Conservation (phyloP, 2,888 invertebrate species). For the Nasonovia ribisnigri region DNA sequence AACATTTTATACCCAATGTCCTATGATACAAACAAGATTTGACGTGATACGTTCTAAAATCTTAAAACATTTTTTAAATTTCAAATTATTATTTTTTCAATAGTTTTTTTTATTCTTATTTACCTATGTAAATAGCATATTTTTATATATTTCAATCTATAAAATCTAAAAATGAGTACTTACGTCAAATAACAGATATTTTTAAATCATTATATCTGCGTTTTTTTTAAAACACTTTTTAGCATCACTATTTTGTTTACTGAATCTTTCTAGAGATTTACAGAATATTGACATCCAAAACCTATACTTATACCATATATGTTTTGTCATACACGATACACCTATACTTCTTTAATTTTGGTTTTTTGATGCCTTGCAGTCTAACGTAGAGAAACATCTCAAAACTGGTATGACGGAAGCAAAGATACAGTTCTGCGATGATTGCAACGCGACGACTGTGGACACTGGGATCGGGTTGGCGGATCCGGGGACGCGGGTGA, state of each 20-base stretch:
- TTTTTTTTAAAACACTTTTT: not conserved
- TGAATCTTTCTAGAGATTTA: not conserved
- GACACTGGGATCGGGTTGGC: not conserved
- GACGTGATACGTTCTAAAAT: not conserved
- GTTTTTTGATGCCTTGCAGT: not conserved
- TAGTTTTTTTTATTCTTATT: too few relatives aligned
- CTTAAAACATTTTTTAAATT: not conserved
- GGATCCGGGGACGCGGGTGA: constrained; percentile 43
- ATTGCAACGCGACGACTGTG: not conserved
- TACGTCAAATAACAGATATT: not conserved
- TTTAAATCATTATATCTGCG: not conserved
- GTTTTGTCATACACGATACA: not conserved
- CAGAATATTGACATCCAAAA: not conserved
- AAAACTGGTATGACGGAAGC: constrained; percentile 47
- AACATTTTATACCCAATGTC: not conserved
- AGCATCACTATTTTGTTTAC: not conserved
- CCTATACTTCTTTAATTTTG: not conserved
- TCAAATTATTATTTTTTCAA: too few relatives aligned
- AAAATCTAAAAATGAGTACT: not conserved
- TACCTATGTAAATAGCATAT: not conserved
- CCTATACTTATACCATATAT: not conserved
- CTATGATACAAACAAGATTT: not conserved
- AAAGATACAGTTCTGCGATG: constrained; percentile 41
- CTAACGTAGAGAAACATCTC: constrained; percentile 38
- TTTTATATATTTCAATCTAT: not conserved